Conservation (phyloP, 2,888 invertebrate species). For the Callyntrura sp. region DNA sequence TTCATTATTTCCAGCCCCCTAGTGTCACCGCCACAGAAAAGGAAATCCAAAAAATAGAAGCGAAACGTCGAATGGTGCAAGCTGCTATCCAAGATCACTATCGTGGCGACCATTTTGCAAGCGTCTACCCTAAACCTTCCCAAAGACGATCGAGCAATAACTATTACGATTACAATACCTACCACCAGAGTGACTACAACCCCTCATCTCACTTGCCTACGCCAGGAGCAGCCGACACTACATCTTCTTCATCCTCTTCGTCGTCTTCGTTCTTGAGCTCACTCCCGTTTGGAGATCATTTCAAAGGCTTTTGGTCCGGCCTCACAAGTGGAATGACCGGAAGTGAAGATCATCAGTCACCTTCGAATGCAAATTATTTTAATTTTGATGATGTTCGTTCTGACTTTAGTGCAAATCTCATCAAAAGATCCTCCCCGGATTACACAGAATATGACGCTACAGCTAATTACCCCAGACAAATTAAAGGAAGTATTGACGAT, state of each 20-base stretch:
- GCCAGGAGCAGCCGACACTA: not conserved
- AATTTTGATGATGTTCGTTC: constrained; percentile 69
- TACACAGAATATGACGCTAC: constrained; percentile 63
- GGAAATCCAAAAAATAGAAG: constrained; percentile 67
- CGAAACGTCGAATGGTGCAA: constrained; percentile 70
- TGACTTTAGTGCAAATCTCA: constrained; percentile 63
- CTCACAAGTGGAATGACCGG: constrained; percentile 59
- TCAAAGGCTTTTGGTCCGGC: constrained; percentile 69
- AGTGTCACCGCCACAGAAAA: constrained; percentile 63
- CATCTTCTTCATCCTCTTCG: constrained; percentile 14
- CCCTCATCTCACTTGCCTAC: not conserved
- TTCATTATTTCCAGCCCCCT: constrained; percentile 54
- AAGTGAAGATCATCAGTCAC: not conserved
- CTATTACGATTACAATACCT: constrained; percentile 18
- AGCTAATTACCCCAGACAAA: constrained; percentile 26
- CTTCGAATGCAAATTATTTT: constrained; percentile 24
- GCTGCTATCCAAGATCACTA: constrained; percentile 71
- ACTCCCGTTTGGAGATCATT: constrained; percentile 64
- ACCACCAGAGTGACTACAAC: not conserved
- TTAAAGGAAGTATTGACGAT: constrained; percentile 43
- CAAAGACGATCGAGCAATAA: constrained; percentile 21
- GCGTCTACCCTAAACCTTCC: constrained; percentile 61
- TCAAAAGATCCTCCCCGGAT: constrained; percentile 63
- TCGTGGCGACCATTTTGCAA: constrained; percentile 60
- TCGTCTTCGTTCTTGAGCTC: constrained; percentile 46